phyloP scores from a whole-genome alignment of 1,140 invertebrate species.

The Magallana angulata region DNA sequence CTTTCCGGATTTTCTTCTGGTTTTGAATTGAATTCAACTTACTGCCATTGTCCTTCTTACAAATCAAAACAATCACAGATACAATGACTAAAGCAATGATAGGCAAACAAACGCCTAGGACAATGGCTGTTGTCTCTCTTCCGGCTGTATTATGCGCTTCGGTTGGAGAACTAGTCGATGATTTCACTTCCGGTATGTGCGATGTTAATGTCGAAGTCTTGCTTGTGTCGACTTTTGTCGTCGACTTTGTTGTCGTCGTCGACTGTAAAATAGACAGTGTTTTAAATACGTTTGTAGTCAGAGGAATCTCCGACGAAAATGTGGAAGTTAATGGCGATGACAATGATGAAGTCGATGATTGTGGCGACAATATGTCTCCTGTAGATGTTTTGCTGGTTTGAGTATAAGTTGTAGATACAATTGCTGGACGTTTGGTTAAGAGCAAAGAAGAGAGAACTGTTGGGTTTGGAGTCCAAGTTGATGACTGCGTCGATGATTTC shows the following conservation, averaged over 20 bases:
- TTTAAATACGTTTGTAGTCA: neutral
- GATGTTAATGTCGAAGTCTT: neutral
- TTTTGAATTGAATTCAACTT: neutral
- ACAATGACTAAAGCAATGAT: neutral
- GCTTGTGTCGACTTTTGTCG: neutral
- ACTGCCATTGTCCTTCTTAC: neutral
- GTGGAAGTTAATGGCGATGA: neutral
- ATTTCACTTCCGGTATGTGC: neutral
- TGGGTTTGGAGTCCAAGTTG: neutral
- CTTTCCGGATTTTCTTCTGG: neutral
- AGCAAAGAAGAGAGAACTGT: neutral
- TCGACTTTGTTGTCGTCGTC: neutral
- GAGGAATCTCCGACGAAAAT: neutral
- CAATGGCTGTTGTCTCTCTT: slow-evolving; percentile 28
- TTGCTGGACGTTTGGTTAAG: neutral
- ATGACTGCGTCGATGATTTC: neutral
- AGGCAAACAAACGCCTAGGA: slow-evolving; percentile 17
- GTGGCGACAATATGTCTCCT: neutral
- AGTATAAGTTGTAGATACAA: neutral
- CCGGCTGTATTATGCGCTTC: neutral
- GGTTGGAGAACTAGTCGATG: neutral
- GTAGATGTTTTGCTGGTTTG: neutral
- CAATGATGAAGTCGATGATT: neutral
- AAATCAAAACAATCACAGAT: neutral
- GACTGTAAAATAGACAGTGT: neutral